Conservation (phyloP, 2,797 vertebrate species). For the Novumbra hubbsi region DNA sequence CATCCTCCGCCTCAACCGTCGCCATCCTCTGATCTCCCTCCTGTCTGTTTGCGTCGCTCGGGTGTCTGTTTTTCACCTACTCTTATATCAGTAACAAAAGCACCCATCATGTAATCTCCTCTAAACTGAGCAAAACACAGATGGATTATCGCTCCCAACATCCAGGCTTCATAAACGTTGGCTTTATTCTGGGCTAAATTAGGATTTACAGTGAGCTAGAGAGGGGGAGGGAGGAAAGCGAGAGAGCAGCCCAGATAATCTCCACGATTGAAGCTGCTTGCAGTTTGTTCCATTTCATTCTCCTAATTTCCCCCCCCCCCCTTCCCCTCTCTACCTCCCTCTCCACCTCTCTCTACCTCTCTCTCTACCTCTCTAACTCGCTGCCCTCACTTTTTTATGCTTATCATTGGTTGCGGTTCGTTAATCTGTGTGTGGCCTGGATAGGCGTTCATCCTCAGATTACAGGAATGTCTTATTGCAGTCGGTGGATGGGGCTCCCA, state of each 20-base stretch:
- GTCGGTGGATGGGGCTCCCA: slow-evolving; percentile 51
- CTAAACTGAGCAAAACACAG: slow-evolving; percentile 76
- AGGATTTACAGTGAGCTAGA: slow-evolving; percentile 83
- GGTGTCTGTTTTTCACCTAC: slow-evolving; percentile 53
- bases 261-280: slow-evolving; percentile 78
- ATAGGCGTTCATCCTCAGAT: slow-evolving; percentile 88
- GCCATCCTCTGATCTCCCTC: neutral
- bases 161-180: slow-evolving; percentile 72
- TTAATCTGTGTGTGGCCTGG: slow-evolving; percentile 97
- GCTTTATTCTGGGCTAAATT: slow-evolving; percentile 80
- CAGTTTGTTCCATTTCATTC: slow-evolving; percentile 82
- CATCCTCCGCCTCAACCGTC: neutral
- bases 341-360: neutral
- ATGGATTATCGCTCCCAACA: slow-evolving; percentile 77
- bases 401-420: slow-evolving; percentile 80
- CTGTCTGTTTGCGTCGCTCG: slow-evolving; percentile 30
- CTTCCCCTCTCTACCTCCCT: neutral
- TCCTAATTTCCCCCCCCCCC: slow-evolving; percentile 26
- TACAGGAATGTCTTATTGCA: slow-evolving; percentile 85
- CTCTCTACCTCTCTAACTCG: neutral
- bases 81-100: slow-evolving; percentile 70
- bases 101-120: slow-evolving; percentile 74
- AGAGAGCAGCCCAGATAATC: slow-evolving; percentile 77
- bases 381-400: slow-evolving; percentile 38
- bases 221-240: slow-evolving; percentile 61